A percentile compares a stretch with the other conserved stretches of the same genome.
Conservation (phyloP, 2,113 vertebrate genomes). For the Channa maculata region DNA sequence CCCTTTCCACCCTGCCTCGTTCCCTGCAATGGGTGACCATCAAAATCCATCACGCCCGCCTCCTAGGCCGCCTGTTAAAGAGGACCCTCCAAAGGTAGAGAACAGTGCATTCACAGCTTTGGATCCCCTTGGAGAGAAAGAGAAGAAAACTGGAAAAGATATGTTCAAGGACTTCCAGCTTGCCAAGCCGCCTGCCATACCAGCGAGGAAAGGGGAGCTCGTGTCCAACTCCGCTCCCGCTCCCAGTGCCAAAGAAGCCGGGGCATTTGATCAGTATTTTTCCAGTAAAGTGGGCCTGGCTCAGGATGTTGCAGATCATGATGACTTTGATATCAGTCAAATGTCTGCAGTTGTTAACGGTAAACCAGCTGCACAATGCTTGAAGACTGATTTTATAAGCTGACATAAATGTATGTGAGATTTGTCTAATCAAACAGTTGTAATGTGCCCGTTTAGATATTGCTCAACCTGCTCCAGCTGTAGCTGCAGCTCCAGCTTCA, state of each 20-base stretch:
- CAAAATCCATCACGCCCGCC: slow-evolving; percentile 86
- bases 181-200: slow-evolving; percentile 89
- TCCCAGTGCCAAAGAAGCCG: slow-evolving; percentile 67
- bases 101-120: slow-evolving; percentile 91
- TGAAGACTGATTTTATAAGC: neutral
- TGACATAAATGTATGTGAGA: neutral
- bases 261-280: slow-evolving; percentile 85
- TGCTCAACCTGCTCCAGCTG: slow-evolving; percentile 75
- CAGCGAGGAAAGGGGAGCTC: slow-evolving; percentile 88
- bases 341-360: slow-evolving; percentile 78
- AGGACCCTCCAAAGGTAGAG: slow-evolving; percentile 83
- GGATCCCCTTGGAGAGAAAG: slow-evolving; percentile 93
- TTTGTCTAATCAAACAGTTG: neutral
- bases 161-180: slow-evolving; percentile 98
- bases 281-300: slow-evolving; percentile 84
- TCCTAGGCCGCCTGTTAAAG: slow-evolving; percentile 83
- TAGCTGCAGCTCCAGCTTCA: slow-evolving; percentile 41
- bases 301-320: slow-evolving; percentile 82
- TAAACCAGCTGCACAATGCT: slow-evolving; percentile 54
- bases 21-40: slow-evolving; percentile 73
- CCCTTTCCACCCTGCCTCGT: slow-evolving; percentile 86
- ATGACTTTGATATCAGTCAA: slow-evolving; percentile 84
- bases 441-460: slow-evolving; percentile 71
- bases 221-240: slow-evolving; percentile 38
- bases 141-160: slow-evolving; percentile 91